Base-by-base conservation (phyloP, 1,140 invertebrate genomes). In the Glossosoma conforme region DNA sequence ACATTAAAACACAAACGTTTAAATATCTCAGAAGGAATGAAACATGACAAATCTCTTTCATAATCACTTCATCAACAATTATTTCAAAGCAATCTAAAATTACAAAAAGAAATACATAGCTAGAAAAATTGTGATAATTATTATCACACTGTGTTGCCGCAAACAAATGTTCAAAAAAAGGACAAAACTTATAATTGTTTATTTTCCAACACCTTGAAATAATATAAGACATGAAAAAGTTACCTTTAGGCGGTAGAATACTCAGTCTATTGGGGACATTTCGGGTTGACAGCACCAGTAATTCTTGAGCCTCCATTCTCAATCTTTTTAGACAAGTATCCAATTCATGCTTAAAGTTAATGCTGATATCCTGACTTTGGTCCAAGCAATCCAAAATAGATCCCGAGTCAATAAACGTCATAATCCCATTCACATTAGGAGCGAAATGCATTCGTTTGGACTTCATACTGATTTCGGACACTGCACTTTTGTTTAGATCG, bases 291-390 rank as follows among this genome's bases (percentile, higher is more conserved):
- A 83, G 60, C n/a, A 77, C 76, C 5, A 88, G 65, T 43, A 88
- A 67, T 9, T 82, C 78, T 1, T 79, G 77, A 0, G 84, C 85
- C 61, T 89, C 86, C 3, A 72, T 62, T 48, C 78, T 78, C 10
- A 89, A 63, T 8, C 81, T 70, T 32, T 77, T 67, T 28, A 89
- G 60, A 60, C 85, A 87, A n/a, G 74, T 67, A 19, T 81, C 77
- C 13, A 86, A 61, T 54, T 84, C 78, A 5, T 65, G 65, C 58
- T 77, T 77, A 15, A 86, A 69, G 53, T 80, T 78, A 0, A 74
- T 60, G 21, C 79, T 79, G 35, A 85, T 62, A 60, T 83, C 78
- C 25, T 56, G 48, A 13, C 48, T 49, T 20, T 49, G 45, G 13
- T 61, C 56, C n/a, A 63, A 48, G 21, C 61, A 55, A 20, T 63